Conservation (phyloP, 2,797 vertebrate genomes). For the Cyclopterus lumpus region DNA sequence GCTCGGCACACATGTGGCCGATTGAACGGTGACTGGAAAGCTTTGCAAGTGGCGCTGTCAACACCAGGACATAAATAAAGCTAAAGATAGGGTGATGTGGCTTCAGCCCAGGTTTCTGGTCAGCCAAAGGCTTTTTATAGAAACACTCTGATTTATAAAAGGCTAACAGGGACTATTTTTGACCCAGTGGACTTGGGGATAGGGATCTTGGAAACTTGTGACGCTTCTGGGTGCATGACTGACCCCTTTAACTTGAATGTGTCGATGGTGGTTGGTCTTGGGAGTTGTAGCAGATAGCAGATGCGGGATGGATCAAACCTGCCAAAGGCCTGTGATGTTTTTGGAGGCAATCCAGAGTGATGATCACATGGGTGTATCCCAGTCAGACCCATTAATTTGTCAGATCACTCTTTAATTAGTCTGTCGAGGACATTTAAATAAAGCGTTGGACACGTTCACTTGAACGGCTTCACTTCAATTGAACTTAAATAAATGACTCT, state of each 20-base stretch:
- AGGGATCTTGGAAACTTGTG: conserved; percentile 84
- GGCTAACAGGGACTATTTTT: conserved; percentile 87
- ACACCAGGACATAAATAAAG: conserved; percentile 91
- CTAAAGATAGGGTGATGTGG: conserved; percentile 84
- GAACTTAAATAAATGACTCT: conserved; percentile 6
- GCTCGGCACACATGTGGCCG: conserved; percentile 78
- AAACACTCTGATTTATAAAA: conserved; percentile 91
- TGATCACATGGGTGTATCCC: conserved; percentile 63
- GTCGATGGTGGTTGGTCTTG: conserved; percentile 62
- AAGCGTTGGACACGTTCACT: conserved; percentile 1
- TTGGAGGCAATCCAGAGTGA: conserved; percentile 69
- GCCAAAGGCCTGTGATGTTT: conserved; percentile 67
- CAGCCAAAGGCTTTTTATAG: conserved; percentile 91
- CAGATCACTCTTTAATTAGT: conserved; percentile 42
- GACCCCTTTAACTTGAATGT: conserved; percentile 79
- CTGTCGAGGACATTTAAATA: conserved; percentile 31
- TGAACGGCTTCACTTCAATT: background rate
- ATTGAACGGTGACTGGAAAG: conserved; percentile 85
- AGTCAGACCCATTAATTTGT: conserved; percentile 59
- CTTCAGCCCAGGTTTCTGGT: conserved; percentile 81
- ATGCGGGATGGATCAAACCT: conserved; percentile 64
- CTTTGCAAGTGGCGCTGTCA: conserved; percentile 88
- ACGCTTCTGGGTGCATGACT: conserved; percentile 81
- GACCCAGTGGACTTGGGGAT: conserved; percentile 66
- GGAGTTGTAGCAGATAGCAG: conserved; percentile 74